These are phyloP conservation scores for Pocillopora grandis DNA, from an alignment of 92 coral and sea anemone species.

Conservation along the genomic window DNA sequence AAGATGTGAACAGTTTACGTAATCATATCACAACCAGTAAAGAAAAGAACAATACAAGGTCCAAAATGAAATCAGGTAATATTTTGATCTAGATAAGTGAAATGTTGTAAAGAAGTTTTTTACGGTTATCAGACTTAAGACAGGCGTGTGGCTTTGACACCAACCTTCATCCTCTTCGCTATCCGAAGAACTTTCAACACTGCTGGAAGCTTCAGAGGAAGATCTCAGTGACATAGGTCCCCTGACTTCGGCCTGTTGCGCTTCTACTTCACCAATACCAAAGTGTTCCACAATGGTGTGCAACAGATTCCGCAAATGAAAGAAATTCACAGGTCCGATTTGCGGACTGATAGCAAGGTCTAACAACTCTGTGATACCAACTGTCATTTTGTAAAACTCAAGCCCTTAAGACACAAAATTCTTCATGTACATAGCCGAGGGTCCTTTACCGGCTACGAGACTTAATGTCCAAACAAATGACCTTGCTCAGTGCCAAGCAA, in stretches of 20 bases:
- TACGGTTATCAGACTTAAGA: no score
- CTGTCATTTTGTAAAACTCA: constrained; percentile 63
- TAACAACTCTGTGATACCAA: constrained; percentile 77
- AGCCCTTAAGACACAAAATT: neutral
- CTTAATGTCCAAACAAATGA: constrained; percentile 62
- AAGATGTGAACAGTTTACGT: no score
- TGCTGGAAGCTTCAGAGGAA: constrained; percentile 37
- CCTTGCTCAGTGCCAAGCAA: constrained; percentile 59
- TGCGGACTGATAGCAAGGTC: constrained; percentile 94
- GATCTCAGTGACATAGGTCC: constrained; percentile 29
- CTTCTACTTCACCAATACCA: constrained; percentile 83
- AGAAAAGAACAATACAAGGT: neutral
- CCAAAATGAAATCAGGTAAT: neutral
- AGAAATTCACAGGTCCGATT: constrained; percentile 93
- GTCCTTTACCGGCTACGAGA: neutral
- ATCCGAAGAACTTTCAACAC: constrained; percentile 58
- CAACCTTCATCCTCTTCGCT: constrained; percentile 73
- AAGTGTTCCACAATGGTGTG: constrained; percentile 82
- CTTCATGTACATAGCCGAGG: constrained; percentile 2
- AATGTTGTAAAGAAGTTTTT: no score
- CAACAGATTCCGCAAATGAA: constrained; percentile 79
- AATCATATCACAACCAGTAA: neutral
- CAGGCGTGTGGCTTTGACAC: neutral
- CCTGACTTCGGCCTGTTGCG: constrained; percentile 72
- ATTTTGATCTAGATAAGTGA: no score